phyloP scores from a whole-genome alignment of 2,113 vertebrate genomes.

The Excalfactoria chinensis region DNA sequence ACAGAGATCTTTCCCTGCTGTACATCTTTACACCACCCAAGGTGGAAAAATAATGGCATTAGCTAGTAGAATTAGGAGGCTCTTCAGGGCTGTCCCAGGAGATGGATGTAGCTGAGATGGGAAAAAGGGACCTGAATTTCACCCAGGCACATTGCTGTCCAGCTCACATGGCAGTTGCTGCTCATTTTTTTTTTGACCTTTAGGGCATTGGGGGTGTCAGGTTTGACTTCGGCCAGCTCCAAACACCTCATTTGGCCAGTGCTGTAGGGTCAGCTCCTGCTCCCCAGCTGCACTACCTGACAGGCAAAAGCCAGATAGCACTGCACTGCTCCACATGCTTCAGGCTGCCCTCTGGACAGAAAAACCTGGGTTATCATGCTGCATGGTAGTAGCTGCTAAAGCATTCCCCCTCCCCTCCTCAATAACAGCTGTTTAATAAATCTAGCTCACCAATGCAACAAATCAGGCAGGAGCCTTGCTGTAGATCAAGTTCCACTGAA shows the following conservation, averaged over 20 bases:
- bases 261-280: not conserved
- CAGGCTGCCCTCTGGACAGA: not conserved
- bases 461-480: not conserved
- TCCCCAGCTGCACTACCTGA: accelerated
- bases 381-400: not conserved
- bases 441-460: not conserved
- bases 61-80: too few relatives aligned
- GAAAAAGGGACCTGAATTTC: not conserved
- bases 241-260: not conserved
- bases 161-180: not conserved
- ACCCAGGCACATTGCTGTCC: accelerated
- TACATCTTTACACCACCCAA: not conserved
- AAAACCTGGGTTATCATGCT: not conserved
- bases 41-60: not conserved
- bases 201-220: not conserved
- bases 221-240: not conserved
- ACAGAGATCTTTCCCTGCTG: not conserved
- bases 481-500: accelerated
- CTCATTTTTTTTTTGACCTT: not conserved
- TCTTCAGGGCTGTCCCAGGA: not conserved
- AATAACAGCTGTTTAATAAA: not conserved
- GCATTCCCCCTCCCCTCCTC: accelerated
- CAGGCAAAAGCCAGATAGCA: not conserved
- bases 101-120: not conserved
- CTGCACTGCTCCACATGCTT: not conserved